A percentile compares a stretch with the other conserved stretches of the same genome.
These are phyloP conservation scores for Rhodinocichla rosea DNA, from an alignment of 2,113 vertebrate genomes.

Conservation along the genomic window DNA sequence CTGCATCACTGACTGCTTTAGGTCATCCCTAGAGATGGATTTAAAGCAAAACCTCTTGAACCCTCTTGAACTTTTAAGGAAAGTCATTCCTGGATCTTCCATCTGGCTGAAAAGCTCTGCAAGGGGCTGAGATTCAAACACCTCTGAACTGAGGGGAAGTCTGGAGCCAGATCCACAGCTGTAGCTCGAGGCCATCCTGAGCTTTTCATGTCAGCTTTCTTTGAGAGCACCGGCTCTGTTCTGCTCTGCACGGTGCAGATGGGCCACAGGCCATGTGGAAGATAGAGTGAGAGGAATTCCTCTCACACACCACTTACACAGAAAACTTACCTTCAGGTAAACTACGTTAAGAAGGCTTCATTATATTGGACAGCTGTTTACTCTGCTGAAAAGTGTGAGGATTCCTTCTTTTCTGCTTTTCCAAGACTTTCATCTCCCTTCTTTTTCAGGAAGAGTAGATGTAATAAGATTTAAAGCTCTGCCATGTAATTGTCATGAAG, in stretches of 20 bases:
- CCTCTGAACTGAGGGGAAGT: constrained; percentile 31
- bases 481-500: constrained; percentile 14
- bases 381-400: constrained; percentile 4
- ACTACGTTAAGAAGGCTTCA: not conserved
- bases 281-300: not conserved
- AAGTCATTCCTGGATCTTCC: constrained; percentile 46
- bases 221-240: not conserved
- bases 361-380: constrained; percentile 38
- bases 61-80: constrained; percentile 57
- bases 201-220: constrained; percentile 44
- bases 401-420: constrained; percentile 16
- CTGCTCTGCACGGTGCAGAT: fast-evolving
- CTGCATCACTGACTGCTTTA: constrained; percentile 29
- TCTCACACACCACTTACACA: not conserved
- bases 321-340: constrained; percentile 47
- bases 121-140: constrained; percentile 43
- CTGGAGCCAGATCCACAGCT: constrained; percentile 36
- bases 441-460: constrained; percentile 5
- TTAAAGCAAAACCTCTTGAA: constrained; percentile 57
- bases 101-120: constrained; percentile 35
- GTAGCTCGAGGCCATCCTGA: constrained; percentile 35
- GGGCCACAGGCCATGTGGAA: not conserved
- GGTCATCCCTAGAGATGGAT: constrained; percentile 36
- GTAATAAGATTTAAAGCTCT: constrained; percentile 8
- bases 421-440: constrained; percentile 28